Evolutionary conservation across 2,113 vertebrate species (phyloP), one percentile per base, ranked within the genome.

Genomic region (Callorhinus ursinus): DNA sequence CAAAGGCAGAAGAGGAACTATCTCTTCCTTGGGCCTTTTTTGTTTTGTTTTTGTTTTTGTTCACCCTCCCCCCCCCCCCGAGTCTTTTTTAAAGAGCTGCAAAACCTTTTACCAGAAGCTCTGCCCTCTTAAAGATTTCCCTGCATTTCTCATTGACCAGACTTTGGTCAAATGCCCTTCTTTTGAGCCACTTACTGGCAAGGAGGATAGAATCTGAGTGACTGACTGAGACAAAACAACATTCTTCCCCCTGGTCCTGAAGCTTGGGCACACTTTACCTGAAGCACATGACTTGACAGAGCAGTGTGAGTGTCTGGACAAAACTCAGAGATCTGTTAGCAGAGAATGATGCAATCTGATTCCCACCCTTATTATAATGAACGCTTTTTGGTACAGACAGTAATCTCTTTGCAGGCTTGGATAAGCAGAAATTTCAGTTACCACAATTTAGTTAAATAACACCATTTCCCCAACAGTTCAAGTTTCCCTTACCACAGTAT

Each of bases 81-180:
- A 22, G 22, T 65, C 46, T 72, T 39, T 77, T 84, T 57, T 57
- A 31, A 65, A 74, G 21, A 82, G 42, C 13, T 28, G 53, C 83
- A 18, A 31, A 81, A 81, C 36, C 2, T 90, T 90, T 83, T 33
- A 39, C 57, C 14, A 8, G 80, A 86, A 80, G 15, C 13, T 65
- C 24, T 88, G 10, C 59, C 71, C 57, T 96, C 24, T 51, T 21
- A 7, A 36, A 86, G 16, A 46, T 55, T 61, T 28, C 61, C 80
- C 51, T 96, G 42, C 11, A 5, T 18, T 33, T 93, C 51, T 93
- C 80, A 53, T 79, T 71, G 85, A 57, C 39, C 59, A 61, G 95
- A 55, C 14, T 71, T 51, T 85, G 46, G 87, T 46, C 28, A 55
- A 36, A 42, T 39, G 36, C 13, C 36, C 53, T 72, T 86, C 81